Evolutionary conservation across 2,888 invertebrate genomes (phyloP).

Genomic region (Cremastobaeus sp.): DNA sequence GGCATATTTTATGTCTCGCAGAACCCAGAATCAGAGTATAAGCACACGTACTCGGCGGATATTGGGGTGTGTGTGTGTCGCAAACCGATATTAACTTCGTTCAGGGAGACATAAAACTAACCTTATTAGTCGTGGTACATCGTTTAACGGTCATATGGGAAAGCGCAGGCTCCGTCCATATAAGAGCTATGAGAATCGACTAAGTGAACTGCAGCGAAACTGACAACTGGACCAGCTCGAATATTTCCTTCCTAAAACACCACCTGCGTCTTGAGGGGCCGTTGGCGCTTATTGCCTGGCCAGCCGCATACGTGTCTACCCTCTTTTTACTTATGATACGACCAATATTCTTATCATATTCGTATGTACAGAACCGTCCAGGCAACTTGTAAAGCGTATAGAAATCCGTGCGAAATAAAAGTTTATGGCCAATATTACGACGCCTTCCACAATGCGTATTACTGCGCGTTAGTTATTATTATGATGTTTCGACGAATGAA

Average conservation of each 20-base stretch:
- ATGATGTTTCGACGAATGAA: too few relatives aligned
- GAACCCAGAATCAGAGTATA: constrained; percentile 43
- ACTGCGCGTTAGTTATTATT: too few relatives aligned
- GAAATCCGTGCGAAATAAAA: constrained; percentile 5
- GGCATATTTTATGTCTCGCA: constrained; percentile 56
- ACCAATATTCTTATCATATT: constrained; percentile 40
- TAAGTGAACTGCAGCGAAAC: constrained; percentile 44
- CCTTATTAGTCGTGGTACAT: constrained; percentile 61
- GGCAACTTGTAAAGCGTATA: background rate
- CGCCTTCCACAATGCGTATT: background rate
- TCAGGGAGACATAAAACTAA: constrained; percentile 60
- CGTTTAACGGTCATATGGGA: constrained; percentile 58
- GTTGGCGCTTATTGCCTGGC: constrained; percentile 55
- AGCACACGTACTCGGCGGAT: constrained; percentile 42
- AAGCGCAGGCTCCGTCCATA: constrained; percentile 56
- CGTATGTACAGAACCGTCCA: constrained; percentile 3
- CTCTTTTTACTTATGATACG: constrained; percentile 34
- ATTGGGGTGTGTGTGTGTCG: constrained; percentile 45
- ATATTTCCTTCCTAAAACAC: constrained; percentile 58
- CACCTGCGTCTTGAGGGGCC: constrained; percentile 55
- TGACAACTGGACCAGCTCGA: constrained; percentile 43
- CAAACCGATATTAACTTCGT: constrained; percentile 60
- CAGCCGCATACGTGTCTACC: constrained; percentile 52
- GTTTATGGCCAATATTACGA: constrained; percentile 5
- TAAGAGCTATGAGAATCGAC: constrained; percentile 47